A percentile compares a stretch with the other conserved stretches of the same genome.
Evolutionary conservation across 2,888 invertebrate genomes (phyloP).

Genomic region (Stegophylla sp.): DNA sequence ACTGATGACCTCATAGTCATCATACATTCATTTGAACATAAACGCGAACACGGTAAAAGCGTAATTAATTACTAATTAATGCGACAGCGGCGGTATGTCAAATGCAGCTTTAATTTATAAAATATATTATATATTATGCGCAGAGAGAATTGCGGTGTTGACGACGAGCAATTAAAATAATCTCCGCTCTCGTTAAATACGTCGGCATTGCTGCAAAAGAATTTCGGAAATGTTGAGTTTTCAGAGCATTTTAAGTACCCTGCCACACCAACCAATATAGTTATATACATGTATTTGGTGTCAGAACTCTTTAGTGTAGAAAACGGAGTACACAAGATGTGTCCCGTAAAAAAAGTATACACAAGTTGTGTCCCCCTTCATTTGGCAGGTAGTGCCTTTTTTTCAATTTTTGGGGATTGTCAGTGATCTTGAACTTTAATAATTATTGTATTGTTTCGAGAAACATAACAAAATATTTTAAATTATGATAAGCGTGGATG

Average conservation of each 20-base stretch:
- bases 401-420: too few relatives aligned
- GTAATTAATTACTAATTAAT: conserved; percentile 32
- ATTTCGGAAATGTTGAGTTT: conserved; percentile 21
- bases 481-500: too few relatives aligned
- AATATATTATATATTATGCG: background rate
- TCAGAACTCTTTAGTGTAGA: too few relatives aligned
- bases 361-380: too few relatives aligned
- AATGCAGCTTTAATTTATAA: background rate
- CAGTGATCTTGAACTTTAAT: too few relatives aligned
- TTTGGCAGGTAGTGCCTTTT: too few relatives aligned
- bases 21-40: background rate
- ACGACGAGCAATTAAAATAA: conserved; percentile 30
- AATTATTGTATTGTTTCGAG: too few relatives aligned
- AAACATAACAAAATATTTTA: too few relatives aligned
- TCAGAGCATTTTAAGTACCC: background rate
- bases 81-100: conserved; percentile 5
- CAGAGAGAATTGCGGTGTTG: background rate
- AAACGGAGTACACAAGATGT: too few relatives aligned
- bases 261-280: background rate
- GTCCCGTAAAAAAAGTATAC: too few relatives aligned
- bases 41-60: background rate
- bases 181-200: background rate
- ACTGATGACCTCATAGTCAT: too few relatives aligned
- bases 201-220: background rate
- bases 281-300: too few relatives aligned